Evolutionary conservation across 2,888 invertebrate species (phyloP).

Genomic region (Bombyx huttoni): DNA sequence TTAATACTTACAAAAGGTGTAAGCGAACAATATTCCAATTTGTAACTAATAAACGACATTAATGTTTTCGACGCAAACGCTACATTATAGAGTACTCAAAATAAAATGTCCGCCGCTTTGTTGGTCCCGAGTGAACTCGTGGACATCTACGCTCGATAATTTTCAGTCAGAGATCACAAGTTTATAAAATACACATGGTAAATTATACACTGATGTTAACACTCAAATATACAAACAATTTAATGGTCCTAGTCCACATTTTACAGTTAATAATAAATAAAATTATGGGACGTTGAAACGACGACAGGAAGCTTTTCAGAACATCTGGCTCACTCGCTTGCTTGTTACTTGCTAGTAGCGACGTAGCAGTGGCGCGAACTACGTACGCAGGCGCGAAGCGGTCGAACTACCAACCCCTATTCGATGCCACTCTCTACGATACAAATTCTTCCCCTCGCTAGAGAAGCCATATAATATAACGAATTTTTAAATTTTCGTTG

Average conservation of each 20-base stretch:
- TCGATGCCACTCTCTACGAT: slow-evolving; percentile 42
- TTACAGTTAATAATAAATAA: slow-evolving; percentile 45
- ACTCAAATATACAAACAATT: slow-evolving; percentile 46
- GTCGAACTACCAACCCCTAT: slow-evolving; percentile 61
- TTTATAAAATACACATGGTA: slow-evolving; percentile 52
- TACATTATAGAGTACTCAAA: slow-evolving; percentile 73
- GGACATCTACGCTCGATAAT: slow-evolving; percentile 69
- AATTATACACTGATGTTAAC: slow-evolving; percentile 49
- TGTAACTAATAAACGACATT: slow-evolving; percentile 70
- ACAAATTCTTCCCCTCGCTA: slow-evolving; percentile 57
- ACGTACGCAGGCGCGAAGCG: slow-evolving; percentile 68
- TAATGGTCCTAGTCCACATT: slow-evolving; percentile 58
- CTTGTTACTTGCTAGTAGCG: slow-evolving; percentile 23
- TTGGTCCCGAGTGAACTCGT: slow-evolving; percentile 72
- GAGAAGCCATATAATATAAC: slow-evolving; percentile 67
- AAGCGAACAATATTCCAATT: slow-evolving; percentile 65
- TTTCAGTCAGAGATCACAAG: slow-evolving; percentile 43
- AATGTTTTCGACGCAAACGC: slow-evolving; percentile 70
- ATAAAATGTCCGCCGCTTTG: slow-evolving; percentile 75
- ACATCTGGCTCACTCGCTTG: slow-evolving; percentile 59
- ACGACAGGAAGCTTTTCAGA: slow-evolving; percentile 70
- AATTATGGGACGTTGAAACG: slow-evolving; percentile 55
- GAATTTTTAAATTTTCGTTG: slow-evolving; percentile 62
- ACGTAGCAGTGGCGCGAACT: slow-evolving; percentile 73
- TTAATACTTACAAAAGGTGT: slow-evolving; percentile 69